Evolutionary conservation across 2,888 invertebrate species (phyloP).

Genomic region (Hylaea fasciaria): DNA sequence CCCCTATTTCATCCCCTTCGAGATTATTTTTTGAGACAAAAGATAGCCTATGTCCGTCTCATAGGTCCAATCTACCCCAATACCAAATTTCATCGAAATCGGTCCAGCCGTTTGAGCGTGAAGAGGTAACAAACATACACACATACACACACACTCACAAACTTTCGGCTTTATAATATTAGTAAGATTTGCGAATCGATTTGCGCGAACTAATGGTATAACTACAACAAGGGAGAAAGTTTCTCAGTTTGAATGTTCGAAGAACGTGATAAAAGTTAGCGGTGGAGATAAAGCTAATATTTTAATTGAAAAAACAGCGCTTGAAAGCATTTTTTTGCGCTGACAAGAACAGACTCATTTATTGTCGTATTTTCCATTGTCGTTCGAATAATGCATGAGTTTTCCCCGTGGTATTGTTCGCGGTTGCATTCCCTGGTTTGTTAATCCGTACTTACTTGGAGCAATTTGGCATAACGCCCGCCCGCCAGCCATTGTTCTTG

Average conservation of each 20-base stretch:
- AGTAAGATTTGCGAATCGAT: no score
- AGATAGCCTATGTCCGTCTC: no score
- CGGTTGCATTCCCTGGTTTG: slow-evolving; percentile 58
- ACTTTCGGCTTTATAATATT: no score
- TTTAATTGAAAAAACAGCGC: slow-evolving; percentile 30
- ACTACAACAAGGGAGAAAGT: no score
- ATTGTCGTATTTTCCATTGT: slow-evolving; percentile 51
- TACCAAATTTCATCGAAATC: no score
- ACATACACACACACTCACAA: no score
- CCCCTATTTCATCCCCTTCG: no score
- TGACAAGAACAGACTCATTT: slow-evolving; percentile 28
- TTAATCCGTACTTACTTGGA: slow-evolving; percentile 60
- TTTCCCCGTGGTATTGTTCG: slow-evolving; percentile 49
- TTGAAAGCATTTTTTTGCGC: slow-evolving; percentile 17
- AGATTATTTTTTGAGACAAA: no score
- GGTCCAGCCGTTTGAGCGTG: no score
- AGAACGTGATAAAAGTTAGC: neutral
- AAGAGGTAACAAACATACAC: no score
- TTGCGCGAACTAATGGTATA: no score
- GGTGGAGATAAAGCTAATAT: slow-evolving; percentile 7
- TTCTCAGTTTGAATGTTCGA: neutral
- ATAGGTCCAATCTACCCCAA: no score
- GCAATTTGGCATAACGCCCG: slow-evolving; percentile 71
- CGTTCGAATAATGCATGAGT: slow-evolving; percentile 51
- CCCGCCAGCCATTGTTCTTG: slow-evolving; percentile 54